phyloP scores from a whole-genome alignment of 2,113 vertebrate species.

The Corvus hawaiiensis region DNA sequence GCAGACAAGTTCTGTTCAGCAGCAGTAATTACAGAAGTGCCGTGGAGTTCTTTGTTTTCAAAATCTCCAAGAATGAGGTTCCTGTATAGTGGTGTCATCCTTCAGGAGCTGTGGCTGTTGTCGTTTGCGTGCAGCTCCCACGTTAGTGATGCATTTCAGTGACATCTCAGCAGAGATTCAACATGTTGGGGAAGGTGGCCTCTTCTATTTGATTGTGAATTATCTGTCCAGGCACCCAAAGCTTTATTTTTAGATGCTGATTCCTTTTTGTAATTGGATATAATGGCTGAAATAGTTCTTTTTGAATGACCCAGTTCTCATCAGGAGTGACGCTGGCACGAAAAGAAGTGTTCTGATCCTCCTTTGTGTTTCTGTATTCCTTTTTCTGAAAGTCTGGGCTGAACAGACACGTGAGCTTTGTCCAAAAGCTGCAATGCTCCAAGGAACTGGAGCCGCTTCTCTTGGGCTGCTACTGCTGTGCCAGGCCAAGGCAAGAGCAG shows the following conservation, averaged over 20 bases:
- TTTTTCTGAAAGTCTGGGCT: not conserved
- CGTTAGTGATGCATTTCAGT: not conserved
- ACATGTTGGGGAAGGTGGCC: not conserved
- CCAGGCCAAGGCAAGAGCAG: not conserved
- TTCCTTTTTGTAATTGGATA: constrained; percentile 45
- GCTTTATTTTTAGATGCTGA: constrained; percentile 38
- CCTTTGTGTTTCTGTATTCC: not conserved
- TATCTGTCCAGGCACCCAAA: not conserved
- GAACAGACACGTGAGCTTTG: not conserved
- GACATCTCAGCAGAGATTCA: not conserved
- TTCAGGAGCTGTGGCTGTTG: not conserved
- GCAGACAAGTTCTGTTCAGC: not conserved
- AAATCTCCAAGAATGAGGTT: not conserved
- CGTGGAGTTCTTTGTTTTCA: not conserved
- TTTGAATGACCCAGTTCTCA: constrained; percentile 22
- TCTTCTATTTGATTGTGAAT: constrained; percentile 12
- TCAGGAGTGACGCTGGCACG: not conserved
- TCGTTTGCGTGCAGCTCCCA: not conserved
- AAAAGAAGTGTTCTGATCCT: not conserved
- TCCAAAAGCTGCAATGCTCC: not conserved
- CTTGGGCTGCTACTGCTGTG: not conserved
- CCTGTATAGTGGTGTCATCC: not conserved
- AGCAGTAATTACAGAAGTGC: not conserved
- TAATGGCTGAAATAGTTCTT: constrained; percentile 25
- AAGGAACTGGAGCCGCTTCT: not conserved